Conservation (phyloP, 2,113 vertebrate genomes). For the Mionectes macconnelli region DNA sequence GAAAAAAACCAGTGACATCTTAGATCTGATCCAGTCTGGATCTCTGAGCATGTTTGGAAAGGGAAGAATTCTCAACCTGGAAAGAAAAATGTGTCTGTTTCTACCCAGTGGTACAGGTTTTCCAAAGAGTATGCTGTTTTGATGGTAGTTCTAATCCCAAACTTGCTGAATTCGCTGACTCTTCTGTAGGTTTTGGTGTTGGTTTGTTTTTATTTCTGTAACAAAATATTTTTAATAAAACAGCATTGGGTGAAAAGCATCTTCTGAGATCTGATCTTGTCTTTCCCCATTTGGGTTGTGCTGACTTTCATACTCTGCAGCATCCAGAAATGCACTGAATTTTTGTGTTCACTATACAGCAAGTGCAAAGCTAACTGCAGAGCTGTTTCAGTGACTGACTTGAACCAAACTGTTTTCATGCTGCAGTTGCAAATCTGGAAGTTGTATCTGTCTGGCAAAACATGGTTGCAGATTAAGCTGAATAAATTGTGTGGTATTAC, state of each 20-base stretch:
- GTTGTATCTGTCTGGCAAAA: not conserved
- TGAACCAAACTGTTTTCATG: not conserved
- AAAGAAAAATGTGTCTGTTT: not conserved
- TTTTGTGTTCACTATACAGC: not conserved
- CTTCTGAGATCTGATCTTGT: not conserved
- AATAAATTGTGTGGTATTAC: not conserved
- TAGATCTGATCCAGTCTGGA: not conserved
- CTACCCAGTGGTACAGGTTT: not conserved
- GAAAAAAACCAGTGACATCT: not conserved
- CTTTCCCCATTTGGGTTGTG: not conserved
- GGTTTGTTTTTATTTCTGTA: not conserved
- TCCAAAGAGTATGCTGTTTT: not conserved
- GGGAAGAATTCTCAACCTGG: not conserved
- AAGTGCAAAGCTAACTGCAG: not conserved
- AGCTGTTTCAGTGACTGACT: not conserved
- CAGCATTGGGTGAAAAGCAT: not conserved
- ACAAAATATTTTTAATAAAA: not conserved
- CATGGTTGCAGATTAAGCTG: not conserved
- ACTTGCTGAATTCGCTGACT: not conserved
- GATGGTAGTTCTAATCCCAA: not conserved
- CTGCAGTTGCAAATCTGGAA: slow-evolving; percentile 1
- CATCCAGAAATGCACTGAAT: not conserved
- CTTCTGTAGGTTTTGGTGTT: not conserved
- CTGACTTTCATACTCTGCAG: not conserved
- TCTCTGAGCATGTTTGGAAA: not conserved